These are phyloP conservation scores for Furnarius figulus DNA, from an alignment of 2,113 vertebrate genomes.

Conservation along the genomic window DNA sequence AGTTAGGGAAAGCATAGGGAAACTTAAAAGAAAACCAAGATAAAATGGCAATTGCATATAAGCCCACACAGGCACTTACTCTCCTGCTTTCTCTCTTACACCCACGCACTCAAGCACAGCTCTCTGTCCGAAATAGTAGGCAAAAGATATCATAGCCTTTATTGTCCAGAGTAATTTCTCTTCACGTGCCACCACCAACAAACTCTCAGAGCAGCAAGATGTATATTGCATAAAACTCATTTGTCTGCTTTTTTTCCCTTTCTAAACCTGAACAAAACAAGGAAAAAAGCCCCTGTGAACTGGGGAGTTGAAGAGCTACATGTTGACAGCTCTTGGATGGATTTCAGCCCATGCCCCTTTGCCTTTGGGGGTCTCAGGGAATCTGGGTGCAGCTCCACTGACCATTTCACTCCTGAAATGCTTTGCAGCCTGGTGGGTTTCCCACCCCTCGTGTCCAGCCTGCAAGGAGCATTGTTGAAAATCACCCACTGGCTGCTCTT, in stretches of 20 bases:
- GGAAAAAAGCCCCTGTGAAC: neutral
- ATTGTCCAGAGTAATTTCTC: slow-evolving; percentile 29
- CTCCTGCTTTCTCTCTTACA: slow-evolving; percentile 1
- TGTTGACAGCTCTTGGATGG: neutral
- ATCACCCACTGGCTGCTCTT: neutral
- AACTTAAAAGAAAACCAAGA: slow-evolving; percentile 8
- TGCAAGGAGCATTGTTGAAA: neutral
- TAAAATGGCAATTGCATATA: neutral
- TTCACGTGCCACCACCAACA: neutral
- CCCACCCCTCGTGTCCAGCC: neutral
- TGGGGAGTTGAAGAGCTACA: neutral
- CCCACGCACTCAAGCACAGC: neutral
- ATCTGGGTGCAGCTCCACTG: neutral
- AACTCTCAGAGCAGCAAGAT: neutral
- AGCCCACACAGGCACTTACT: neutral
- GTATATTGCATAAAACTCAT: neutral
- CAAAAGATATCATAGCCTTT: neutral
- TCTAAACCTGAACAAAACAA: neutral
- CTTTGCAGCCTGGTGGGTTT: neutral
- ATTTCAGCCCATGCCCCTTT: neutral
- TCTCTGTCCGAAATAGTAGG: neutral
- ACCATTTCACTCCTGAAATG: neutral
- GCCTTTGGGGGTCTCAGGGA: neutral
- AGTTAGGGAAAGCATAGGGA: neutral
- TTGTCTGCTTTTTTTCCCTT: neutral